A percentile compares a stretch with the other conserved stretches of the same genome.
phyloP scores from a whole-genome alignment of 2,797 vertebrate genomes.

The Pangasius sanitwongsei region DNA sequence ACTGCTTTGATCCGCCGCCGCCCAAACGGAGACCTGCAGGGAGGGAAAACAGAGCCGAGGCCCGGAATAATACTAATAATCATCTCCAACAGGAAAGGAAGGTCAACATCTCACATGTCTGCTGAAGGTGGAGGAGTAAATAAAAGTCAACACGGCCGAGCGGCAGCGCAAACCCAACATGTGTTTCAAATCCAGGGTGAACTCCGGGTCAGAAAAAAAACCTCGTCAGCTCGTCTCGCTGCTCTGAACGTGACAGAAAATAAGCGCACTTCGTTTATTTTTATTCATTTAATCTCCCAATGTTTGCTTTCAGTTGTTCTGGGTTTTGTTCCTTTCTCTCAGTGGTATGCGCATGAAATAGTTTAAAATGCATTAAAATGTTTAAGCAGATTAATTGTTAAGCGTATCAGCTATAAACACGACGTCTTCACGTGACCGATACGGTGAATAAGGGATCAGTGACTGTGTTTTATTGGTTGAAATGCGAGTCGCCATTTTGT shows the following conservation, averaged over 20 bases:
- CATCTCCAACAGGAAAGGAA: slow-evolving; percentile 27
- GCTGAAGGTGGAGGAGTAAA: not conserved
- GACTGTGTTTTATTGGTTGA: no score
- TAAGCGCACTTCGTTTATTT: not conserved
- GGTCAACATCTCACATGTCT: slow-evolving; percentile 37
- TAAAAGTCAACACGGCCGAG: not conserved
- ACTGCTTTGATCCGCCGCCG: slow-evolving; percentile 46
- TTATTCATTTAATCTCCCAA: not conserved
- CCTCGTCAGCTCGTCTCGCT: not conserved
- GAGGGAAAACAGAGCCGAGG: slow-evolving; percentile 51
- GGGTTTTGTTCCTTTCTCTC: not conserved
- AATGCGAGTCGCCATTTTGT: no score
- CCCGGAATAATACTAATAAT: slow-evolving; percentile 35
- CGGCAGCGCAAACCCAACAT: not conserved
- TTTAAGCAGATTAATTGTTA: no score
- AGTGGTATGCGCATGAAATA: no score
- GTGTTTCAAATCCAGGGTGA: slow-evolving; percentile 6
- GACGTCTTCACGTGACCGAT: no score
- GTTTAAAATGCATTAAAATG: no score
- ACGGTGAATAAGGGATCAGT: no score
- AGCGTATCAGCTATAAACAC: no score
- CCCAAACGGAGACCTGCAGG: slow-evolving; percentile 43
- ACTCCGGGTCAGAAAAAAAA: not conserved
- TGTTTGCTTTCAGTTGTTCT: not conserved
- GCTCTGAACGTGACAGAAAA: not conserved